Percentiles rank a stretch among this genome's conserved stretches.
These are phyloP conservation scores for Sakesphorus luctuosus DNA, from an alignment of 2,113 vertebrate genomes.

Conservation along the genomic window DNA sequence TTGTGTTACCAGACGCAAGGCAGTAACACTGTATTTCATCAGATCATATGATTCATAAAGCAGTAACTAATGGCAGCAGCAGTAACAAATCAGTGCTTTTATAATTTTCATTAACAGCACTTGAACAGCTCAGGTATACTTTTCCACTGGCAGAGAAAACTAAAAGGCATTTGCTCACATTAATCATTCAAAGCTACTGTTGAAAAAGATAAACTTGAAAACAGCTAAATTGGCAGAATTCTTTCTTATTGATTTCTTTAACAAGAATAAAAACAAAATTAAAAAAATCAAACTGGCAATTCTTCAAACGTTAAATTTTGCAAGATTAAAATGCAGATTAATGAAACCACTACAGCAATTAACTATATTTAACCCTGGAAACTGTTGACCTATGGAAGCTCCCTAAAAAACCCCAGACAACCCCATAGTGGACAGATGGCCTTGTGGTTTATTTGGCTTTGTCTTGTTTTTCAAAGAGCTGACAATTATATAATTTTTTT, in stretches of 20 bases:
- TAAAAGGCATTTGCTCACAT: not conserved
- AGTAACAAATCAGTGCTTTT: slow-evolving; percentile 28
- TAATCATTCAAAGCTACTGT: slow-evolving; percentile 11
- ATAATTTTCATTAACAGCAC: slow-evolving; percentile 37
- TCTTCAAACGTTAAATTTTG: not conserved
- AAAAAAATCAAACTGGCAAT: not conserved
- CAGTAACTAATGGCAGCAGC: not conserved
- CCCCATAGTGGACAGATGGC: not conserved
- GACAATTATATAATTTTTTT: not conserved
- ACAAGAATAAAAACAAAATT: not conserved
- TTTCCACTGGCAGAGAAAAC: slow-evolving; percentile 13
- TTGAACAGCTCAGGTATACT: not conserved
- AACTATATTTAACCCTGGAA: not conserved
- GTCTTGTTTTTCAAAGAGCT: not conserved
- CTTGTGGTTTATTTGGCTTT: not conserved
- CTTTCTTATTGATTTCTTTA: not conserved
- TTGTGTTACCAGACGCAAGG: not conserved
- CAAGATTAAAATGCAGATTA: not conserved
- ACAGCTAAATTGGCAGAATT: not conserved
- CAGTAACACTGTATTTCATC: not conserved
- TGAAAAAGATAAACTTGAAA: not conserved
- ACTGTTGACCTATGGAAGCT: not conserved
- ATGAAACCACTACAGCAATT: not conserved
- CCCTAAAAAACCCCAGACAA: not conserved
- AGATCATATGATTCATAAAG: slow-evolving; percentile 6